A percentile compares a stretch with the other conserved stretches of the same genome.
phyloP scores from a whole-genome alignment of 2,888 invertebrate genomes.

The Vandiemenella viatica region DNA sequence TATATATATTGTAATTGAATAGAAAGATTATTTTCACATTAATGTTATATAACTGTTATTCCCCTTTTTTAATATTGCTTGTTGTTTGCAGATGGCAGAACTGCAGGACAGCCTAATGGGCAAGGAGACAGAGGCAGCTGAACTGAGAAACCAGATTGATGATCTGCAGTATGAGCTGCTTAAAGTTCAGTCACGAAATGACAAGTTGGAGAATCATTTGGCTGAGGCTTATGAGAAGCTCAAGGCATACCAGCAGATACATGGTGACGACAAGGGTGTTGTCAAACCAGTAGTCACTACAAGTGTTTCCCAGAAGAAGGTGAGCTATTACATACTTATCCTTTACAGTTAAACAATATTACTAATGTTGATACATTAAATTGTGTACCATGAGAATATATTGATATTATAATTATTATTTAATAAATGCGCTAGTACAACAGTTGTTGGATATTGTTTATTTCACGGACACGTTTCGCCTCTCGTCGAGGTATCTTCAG shows the following conservation, averaged over 20 bases:
- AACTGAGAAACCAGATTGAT: slow-evolving; percentile 88
- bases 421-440: too few relatives aligned
- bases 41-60: too few relatives aligned
- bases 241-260: slow-evolving; percentile 68
- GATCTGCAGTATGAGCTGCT: slow-evolving; percentile 85
- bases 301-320: slow-evolving; percentile 44
- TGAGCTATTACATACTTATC: slow-evolving; percentile 15
- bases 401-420: too few relatives aligned
- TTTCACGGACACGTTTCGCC: too few relatives aligned
- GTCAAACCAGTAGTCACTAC: slow-evolving; percentile 33
- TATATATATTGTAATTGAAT: too few relatives aligned
- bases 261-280: slow-evolving; percentile 47
- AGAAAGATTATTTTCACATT: too few relatives aligned
- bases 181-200: slow-evolving; percentile 74
- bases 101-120: slow-evolving; percentile 76
- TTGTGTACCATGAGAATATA: too few relatives aligned
- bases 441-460: too few relatives aligned
- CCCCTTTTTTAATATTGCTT: too few relatives aligned
- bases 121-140: slow-evolving; percentile 87
- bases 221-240: slow-evolving; percentile 85
- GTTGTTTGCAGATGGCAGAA: slow-evolving; percentile 61
- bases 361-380: too few relatives aligned
- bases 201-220: slow-evolving; percentile 81
- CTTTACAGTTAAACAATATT: not conserved
- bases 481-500: too few relatives aligned